Conservation (phyloP, 2,888 invertebrate species). For the Nomada ruficornis region DNA sequence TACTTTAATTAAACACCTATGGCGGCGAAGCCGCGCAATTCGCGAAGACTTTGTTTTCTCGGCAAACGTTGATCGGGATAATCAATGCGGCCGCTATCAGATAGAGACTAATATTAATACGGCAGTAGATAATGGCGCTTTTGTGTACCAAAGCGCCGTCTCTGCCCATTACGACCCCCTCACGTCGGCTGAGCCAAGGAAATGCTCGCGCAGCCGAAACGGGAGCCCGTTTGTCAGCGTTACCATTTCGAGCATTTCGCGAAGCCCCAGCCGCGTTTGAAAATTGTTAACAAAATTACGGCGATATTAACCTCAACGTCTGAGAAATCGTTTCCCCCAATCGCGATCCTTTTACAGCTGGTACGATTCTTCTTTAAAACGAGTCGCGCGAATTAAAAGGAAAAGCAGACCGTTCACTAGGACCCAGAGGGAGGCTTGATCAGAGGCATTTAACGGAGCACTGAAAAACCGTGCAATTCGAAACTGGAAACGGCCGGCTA, state of each 20-base stretch:
- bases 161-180: conserved; percentile 54
- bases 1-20: conserved; percentile 21
- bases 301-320: not conserved
- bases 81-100: conserved; percentile 76
- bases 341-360: not conserved
- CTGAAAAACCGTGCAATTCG: conserved; percentile 50
- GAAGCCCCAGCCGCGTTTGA: no score
- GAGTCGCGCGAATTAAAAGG: not conserved
- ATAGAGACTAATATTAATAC: conserved; percentile 72
- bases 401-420: not conserved
- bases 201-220: conserved; percentile 21
- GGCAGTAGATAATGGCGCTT: conserved; percentile 72
- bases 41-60: conserved; percentile 51
- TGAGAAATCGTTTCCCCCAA: not conserved
- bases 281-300: not conserved
- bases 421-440: conserved; percentile 26
- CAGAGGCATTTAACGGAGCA: conserved; percentile 45
- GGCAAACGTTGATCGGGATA: conserved; percentile 75
- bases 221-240: conserved; percentile 5
- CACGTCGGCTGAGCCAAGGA: conserved; percentile 7
- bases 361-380: not conserved
- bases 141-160: conserved; percentile 55
- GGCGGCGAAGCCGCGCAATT: conserved; percentile 1
- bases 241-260: not conserved
- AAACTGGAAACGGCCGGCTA: conserved; percentile 65